phyloP scores from a whole-genome alignment of 2,113 vertebrate genomes.

The Clarias magur region DNA sequence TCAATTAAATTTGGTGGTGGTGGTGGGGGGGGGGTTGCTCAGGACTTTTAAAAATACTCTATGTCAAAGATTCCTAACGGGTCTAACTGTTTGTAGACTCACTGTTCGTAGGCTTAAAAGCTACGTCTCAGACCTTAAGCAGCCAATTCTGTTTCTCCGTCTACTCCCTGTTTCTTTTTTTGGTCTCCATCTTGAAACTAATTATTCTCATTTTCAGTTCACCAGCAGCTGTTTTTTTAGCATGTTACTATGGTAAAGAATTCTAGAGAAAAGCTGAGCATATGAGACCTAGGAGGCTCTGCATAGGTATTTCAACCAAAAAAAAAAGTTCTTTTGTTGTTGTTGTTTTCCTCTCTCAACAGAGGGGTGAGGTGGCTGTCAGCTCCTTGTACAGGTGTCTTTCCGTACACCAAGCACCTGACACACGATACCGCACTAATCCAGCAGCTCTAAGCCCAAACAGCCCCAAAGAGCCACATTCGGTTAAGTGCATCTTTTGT shows the following conservation, averaged over 20 bases:
- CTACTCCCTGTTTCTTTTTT: background rate
- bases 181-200: background rate
- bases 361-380: constrained; percentile 48
- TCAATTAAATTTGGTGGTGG: too few species aligned
- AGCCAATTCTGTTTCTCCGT: background rate
- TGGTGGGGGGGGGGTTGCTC: too few species aligned
- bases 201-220: background rate
- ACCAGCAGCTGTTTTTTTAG: background rate
- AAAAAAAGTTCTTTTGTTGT: background rate
- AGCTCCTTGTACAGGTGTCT: constrained; percentile 64
- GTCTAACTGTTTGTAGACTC: background rate
- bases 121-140: background rate
- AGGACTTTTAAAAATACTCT: too few species aligned
- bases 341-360: background rate
- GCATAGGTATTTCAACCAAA: constrained; percentile 35
- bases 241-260: background rate
- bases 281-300: constrained; percentile 41
- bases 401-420: constrained; percentile 58
- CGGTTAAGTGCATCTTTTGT: constrained; percentile 64
- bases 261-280: constrained; percentile 18
- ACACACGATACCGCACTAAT: constrained; percentile 72
- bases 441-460: constrained; percentile 64
- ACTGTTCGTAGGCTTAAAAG: background rate
- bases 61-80: background rate
- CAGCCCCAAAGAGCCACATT: constrained; percentile 63